Evolutionary conservation across 2,797 vertebrate species (phyloP).

Genomic region (Thunnus albacares): DNA sequence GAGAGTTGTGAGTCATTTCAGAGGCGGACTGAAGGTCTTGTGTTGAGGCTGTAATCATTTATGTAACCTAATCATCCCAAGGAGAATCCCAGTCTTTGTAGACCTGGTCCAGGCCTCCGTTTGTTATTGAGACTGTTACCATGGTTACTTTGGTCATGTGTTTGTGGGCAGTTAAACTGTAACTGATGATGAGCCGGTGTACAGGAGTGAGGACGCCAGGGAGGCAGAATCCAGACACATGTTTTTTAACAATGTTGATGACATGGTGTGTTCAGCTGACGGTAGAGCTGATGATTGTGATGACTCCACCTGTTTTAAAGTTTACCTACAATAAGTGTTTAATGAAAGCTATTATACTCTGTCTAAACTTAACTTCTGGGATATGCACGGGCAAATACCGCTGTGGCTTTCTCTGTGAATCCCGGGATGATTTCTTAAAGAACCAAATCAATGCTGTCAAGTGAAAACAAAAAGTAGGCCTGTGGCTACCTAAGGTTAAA

Average conservation of each 20-base stretch:
- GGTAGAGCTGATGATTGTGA: slow-evolving; percentile 32
- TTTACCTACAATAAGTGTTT: slow-evolving; percentile 29
- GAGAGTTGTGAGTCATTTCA: slow-evolving; percentile 48
- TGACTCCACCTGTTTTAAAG: slow-evolving; percentile 30
- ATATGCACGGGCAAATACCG: neutral
- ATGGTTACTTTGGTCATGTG: slow-evolving; percentile 70
- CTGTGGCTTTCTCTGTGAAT: neutral
- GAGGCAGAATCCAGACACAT: slow-evolving; percentile 42
- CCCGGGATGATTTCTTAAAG: neutral
- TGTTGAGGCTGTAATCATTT: slow-evolving; percentile 70
- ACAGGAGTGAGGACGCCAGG: slow-evolving; percentile 28
- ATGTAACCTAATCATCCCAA: slow-evolving; percentile 79
- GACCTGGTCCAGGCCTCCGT: slow-evolving; percentile 59
- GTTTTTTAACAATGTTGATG: slow-evolving; percentile 33
- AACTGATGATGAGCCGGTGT: slow-evolving; percentile 45
- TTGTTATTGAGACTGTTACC: slow-evolving; percentile 72
- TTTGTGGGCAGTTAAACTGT: slow-evolving; percentile 45
- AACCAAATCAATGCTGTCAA: neutral
- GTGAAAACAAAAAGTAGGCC: neutral
- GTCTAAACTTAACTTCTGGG: slow-evolving; percentile 16
- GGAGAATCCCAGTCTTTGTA: slow-evolving; percentile 80
- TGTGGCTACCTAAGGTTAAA: neutral
- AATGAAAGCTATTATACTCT: slow-evolving; percentile 9
- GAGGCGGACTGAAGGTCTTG: slow-evolving; percentile 52
- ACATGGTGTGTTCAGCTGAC: slow-evolving; percentile 30